Base-by-base conservation (phyloP, 35 echinoderm and acorn worm genomes). In the Ptychodera flava region DNA sequence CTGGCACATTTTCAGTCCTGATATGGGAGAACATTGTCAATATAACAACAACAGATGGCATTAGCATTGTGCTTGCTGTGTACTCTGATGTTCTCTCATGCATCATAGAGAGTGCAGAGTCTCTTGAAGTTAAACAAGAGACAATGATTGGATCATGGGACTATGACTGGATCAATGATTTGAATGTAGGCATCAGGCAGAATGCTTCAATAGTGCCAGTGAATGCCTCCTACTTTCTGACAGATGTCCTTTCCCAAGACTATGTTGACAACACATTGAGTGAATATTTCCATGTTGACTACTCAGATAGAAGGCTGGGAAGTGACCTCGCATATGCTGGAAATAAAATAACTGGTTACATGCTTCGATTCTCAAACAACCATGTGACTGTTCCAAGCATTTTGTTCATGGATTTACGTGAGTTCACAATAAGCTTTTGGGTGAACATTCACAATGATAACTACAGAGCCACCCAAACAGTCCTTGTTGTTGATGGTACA, bases 361-460 rank as follows among this genome's bases (percentile, higher is more conserved):
- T 92, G 77, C 82, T 92, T n/a, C 80, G 78, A 35, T 92, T 92
- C 34, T n/a, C 33, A 6, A 52, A 84, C 16, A 87, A 83, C 79
- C 36, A 35, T 37, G 77, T 92, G 1, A 77, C 33, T 28, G 87
- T 92, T 36, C 36, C 35, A 22, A 34, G 37, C 52, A 0, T 88
- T 0, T 30, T 35, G 6, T 31, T 88, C 16, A 77, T 37, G 31
- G 37, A 79, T 29, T 86, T 92, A 2, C 64, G 88, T 16, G 80
- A 92, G 35, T 92, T 92, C 32, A 88, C 80, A 79, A 45, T 92
- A 1, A 32, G 88, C 30, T 80, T 88, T 29, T 92, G 91, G 91
- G 1, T 92, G n/a, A 83, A 36, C 30, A 1, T 30, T 2, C 82
- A 83, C 16, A 12, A 12, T 64, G 33, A 83, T 16, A 37, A 36